Evolutionary conservation across 2,113 vertebrate species (phyloP).

Genomic region (Origma solitaria): DNA sequence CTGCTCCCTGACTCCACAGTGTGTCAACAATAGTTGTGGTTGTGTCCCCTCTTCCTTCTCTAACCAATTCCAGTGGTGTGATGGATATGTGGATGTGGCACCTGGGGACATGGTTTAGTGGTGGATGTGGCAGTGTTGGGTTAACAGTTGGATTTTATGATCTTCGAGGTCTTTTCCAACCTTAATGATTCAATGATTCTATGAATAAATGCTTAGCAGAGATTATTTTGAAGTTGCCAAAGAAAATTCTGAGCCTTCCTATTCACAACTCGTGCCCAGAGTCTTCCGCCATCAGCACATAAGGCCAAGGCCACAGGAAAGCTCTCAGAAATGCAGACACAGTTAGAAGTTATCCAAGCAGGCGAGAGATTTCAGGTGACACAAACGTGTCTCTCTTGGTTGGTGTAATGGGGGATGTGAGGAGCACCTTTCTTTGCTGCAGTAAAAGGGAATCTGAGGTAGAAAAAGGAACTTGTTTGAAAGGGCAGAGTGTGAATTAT

Average conservation of each 20-base stretch:
- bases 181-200: fast-evolving
- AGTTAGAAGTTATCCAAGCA: neutral
- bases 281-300: neutral
- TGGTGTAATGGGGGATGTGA: neutral
- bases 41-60: neutral
- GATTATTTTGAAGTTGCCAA: neutral
- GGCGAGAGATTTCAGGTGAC: neutral
- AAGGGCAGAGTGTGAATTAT: neutral
- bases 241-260: neutral
- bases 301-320: neutral
- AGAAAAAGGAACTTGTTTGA: neutral
- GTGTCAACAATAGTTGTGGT: neutral
- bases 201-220: neutral
- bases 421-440: neutral
- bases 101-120: neutral
- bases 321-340: neutral
- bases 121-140: neutral
- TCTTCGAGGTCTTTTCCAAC: neutral
- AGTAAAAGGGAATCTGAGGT: neutral
- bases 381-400: neutral
- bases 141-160: neutral
- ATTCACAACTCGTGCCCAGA: neutral
- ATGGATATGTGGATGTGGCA: neutral
- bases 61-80: neutral
- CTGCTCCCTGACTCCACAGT: neutral